Evolutionary conservation across 2,113 vertebrate species (phyloP).

Genomic region (Prietella phreatophila): DNA sequence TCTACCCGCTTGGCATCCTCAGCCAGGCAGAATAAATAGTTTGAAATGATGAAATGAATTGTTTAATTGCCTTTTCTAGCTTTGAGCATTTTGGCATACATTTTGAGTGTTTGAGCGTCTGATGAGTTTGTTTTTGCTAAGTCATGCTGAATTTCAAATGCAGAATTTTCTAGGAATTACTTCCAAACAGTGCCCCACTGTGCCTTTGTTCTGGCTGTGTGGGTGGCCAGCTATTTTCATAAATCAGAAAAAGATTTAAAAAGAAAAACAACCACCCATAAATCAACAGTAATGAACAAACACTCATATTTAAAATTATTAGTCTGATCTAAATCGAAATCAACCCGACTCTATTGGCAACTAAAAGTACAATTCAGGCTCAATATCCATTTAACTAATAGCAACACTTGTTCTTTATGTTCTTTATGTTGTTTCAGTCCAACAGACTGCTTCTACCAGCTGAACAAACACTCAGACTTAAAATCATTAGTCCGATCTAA

Average conservation of each 20-base stretch:
- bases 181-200: background rate
- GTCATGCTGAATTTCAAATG: background rate
- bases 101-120: background rate
- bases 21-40: conserved; percentile 3
- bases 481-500: background rate
- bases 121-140: background rate
- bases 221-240: background rate
- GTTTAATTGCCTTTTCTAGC: conserved; percentile 12
- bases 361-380: background rate
- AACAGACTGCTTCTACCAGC: background rate
- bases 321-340: background rate
- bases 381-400: conserved; percentile 10
- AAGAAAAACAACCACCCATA: background rate
- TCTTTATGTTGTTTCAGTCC: background rate
- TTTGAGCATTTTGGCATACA: background rate
- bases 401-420: background rate
- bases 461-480: background rate
- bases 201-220: background rate
- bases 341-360: conserved; percentile 8
- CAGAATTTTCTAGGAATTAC: conserved; percentile 1
- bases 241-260: background rate
- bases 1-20: background rate
- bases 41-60: conserved; percentile 8
- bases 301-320: background rate
- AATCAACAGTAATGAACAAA: background rate